Evolutionary conservation across 1,140 invertebrate genomes (phyloP), one percentile per base, ranked within the genome.

Genomic region (Alviniconcha marisindica): DNA sequence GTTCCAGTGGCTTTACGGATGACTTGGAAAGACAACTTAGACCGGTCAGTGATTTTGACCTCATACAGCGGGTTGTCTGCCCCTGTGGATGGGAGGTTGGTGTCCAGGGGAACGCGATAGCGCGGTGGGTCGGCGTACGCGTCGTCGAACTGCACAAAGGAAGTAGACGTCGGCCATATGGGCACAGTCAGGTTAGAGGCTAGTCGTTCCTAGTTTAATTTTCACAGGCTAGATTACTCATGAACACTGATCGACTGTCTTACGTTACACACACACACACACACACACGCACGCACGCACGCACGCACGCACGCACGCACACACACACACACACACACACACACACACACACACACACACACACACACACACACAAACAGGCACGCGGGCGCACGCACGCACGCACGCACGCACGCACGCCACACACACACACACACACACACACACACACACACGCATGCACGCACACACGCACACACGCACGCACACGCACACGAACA

Each of bases 1-100:
- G 84, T 88, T 42, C 87, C 89, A 0, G 89, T 93, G 28, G 87
- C 88, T 51, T 86, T 88, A 73, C 94, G 83, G 48, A 87, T 88
- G 36, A 94, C 89, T 60, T 90, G 84, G 86, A 94, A 94, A 24
- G 89, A 90, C 89, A 94, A 94, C 18, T 88, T 88, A 15, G 86
- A 83, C 48, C 83, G 78, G 85, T 90, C 84, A 0, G 86, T 87
- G 7, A 92, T 85, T 15, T 76, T 86, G 38, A 91, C 60, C 12
- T 89, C 80, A 69, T 94, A 93, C 48, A 86, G 85, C 1, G 85
- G 77, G 24, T 28, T 48, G 15, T 77, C 51, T 44, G n/a, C n/a
- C 4, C 66, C 48, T 78, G 84, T 82, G 31, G 66, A 56, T 42
- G 85, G 83, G 24, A 89, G 56, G 60, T 87, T 80, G 12, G 89